phyloP scores from a whole-genome alignment of 2,888 invertebrate genomes.

The Caenorhabditis drosophilae region DNA sequence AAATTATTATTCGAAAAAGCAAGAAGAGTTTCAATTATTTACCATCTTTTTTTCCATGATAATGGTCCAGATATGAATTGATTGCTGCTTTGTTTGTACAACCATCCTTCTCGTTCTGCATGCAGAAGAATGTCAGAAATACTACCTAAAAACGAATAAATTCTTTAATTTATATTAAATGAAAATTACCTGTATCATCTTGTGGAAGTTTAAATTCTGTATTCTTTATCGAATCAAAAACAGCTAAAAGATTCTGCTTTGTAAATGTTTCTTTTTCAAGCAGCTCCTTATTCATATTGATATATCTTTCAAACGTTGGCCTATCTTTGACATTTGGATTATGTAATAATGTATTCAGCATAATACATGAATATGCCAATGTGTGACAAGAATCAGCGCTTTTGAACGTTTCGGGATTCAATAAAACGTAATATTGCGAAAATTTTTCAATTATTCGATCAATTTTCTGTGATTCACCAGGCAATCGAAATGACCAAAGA shows the following conservation, averaged over 20 bases:
- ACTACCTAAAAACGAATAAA: too few species aligned
- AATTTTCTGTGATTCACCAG: constrained; percentile 57
- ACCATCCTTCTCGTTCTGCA: constrained; percentile 53
- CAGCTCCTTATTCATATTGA: constrained; percentile 38
- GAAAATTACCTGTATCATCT: constrained; percentile 33
- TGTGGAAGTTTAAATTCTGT: constrained; percentile 37
- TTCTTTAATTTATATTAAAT: too few species aligned
- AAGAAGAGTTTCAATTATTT: constrained; percentile 3
- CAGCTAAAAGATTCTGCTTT: background rate
- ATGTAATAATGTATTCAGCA: constrained; percentile 56
- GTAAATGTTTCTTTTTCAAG: constrained; percentile 13
- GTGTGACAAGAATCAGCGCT: constrained; percentile 46
- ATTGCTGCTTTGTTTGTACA: constrained; percentile 54
- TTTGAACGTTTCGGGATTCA: constrained; percentile 34
- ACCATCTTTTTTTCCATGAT: constrained; percentile 58
- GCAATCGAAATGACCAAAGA: constrained; percentile 47
- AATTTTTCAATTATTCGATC: constrained; percentile 48
- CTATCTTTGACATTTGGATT: constrained; percentile 54
- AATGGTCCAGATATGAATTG: constrained; percentile 51
- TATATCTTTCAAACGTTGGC: constrained; percentile 45
- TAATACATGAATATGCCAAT: constrained; percentile 52
- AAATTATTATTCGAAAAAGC: background rate
- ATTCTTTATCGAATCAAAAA: constrained; percentile 12
- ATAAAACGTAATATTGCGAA: constrained; percentile 23
- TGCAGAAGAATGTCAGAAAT: constrained; percentile 30